Percentiles rank a stretch among this genome's conserved stretches.
Conservation (phyloP, 2,888 invertebrate genomes). For the Euzophera pinguis region DNA sequence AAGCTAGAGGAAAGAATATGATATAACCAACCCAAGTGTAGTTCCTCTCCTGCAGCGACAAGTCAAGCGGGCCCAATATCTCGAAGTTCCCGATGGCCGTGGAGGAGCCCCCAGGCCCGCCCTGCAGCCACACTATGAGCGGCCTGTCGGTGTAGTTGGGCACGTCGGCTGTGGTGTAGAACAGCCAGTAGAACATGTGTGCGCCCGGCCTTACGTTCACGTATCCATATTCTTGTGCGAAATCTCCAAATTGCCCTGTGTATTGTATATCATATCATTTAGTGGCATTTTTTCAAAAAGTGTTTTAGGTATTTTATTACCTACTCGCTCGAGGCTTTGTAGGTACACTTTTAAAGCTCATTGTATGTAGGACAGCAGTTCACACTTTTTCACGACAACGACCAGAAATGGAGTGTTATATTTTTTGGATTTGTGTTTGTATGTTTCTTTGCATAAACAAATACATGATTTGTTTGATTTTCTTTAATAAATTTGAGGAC, state of each 20-base stretch:
- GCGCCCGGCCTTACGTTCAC: conserved; percentile 86
- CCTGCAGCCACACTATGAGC: conserved; percentile 93
- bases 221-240: conserved; percentile 86
- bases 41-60: conserved; percentile 81
- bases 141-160: conserved; percentile 83
- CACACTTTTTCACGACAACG: no score
- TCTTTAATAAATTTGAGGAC: no score
- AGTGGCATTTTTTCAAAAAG: no score
- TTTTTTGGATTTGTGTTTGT: no score
- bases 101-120: conserved; percentile 90
- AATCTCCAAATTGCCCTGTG: conserved; percentile 75
- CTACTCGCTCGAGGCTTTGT: no score
- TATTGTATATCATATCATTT: no score
- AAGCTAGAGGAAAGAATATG: background rate
- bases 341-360: no score
- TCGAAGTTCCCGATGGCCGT: conserved; percentile 93
- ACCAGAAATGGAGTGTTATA: no score
- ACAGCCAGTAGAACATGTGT: conserved; percentile 94
- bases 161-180: conserved; percentile 84
- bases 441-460: no score
- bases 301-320: no score
- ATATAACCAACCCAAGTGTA: conserved; percentile 84
- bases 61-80: conserved; percentile 88
- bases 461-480: no score
- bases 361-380: no score